Conservation (phyloP, 1,140 invertebrate genomes). For the Aradophagus sp. region DNA sequence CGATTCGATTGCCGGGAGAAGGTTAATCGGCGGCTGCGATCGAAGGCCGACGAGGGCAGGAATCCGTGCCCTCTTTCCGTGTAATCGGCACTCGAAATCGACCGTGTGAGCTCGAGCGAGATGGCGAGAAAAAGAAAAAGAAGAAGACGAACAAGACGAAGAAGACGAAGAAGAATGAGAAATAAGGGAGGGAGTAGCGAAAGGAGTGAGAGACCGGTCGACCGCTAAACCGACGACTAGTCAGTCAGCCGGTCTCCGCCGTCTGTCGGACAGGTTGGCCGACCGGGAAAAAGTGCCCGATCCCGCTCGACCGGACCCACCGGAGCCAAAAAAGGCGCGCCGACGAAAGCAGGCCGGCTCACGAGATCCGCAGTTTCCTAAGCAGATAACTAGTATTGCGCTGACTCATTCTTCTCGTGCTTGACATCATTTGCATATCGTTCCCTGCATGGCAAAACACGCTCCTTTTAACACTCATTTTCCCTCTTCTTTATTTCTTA, state of each 20-base stretch:
- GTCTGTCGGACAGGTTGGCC: conserved; percentile 53
- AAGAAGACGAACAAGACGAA: too few species aligned
- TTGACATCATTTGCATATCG: conserved; percentile 26
- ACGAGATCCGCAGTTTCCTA: too few species aligned
- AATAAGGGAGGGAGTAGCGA: too few species aligned
- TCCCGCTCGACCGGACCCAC: conserved; percentile 52
- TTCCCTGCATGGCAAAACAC: conserved; percentile 10
- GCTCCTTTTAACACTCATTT: too few species aligned
- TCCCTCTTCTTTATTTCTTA: too few species aligned
- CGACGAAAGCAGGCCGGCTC: conserved; percentile 1
- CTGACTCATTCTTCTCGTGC: conserved; percentile 20
- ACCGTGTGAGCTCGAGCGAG: too few species aligned
- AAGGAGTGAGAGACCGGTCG: too few species aligned
- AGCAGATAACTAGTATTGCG: conserved; percentile 25
- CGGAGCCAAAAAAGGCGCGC: conserved; percentile 7
- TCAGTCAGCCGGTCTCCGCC: conserved; percentile 23
- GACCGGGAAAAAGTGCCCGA: conserved; percentile 61
- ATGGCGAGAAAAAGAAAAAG: too few species aligned
- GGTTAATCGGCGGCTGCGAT: conserved; percentile 45
- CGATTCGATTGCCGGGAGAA: conserved; percentile 17
- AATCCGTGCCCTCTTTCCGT: conserved; percentile 29
- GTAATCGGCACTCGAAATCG: conserved; percentile 32
- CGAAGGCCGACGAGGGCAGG: conserved; percentile 54
- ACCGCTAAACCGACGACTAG: conserved; percentile 40
- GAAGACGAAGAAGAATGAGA: too few species aligned